Evolutionary conservation across 2,888 invertebrate genomes (phyloP).

Genomic region (Dysmachus trigonus): DNA sequence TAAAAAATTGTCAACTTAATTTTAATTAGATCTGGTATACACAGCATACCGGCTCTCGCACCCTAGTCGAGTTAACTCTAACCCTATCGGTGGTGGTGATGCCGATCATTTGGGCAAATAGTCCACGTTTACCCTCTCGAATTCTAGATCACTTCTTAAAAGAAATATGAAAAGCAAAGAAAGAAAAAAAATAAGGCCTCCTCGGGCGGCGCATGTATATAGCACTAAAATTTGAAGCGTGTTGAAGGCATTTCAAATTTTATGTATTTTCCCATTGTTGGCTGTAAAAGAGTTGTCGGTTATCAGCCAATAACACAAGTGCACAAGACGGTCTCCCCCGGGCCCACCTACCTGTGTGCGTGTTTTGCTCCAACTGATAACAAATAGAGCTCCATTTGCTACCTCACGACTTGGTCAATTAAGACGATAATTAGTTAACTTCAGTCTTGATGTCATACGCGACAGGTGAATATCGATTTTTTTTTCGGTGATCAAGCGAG

Average conservation of each 20-base stretch:
- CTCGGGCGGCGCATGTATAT: neutral
- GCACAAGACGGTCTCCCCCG: constrained; percentile 1
- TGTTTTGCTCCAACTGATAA: constrained; percentile 22
- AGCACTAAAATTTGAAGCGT: neutral
- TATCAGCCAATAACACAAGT: constrained; percentile 34
- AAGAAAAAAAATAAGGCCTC: neutral
- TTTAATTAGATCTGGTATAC: neutral
- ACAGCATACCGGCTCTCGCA: neutral
- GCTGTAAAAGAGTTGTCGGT: neutral
- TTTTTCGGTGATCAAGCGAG: neutral
- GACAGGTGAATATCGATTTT: constrained; percentile 46
- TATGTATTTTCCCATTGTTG: constrained; percentile 11
- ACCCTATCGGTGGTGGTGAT: neutral
- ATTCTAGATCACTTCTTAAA: neutral
- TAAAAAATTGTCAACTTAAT: neutral
- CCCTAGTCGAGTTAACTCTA: neutral
- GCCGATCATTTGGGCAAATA: neutral
- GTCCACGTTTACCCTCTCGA: neutral
- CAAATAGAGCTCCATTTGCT: constrained; percentile 17
- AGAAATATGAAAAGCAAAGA: neutral
- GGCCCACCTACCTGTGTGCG: constrained; percentile 4
- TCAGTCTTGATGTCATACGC: constrained; percentile 48
- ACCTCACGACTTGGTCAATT: constrained; percentile 43
- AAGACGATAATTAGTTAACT: constrained; percentile 46
- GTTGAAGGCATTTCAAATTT: constrained; percentile 12